A percentile compares a stretch with the other conserved stretches of the same genome.
These are phyloP conservation scores for Lepidurus couesii DNA, from an alignment of 1,140 invertebrate species.

Conservation along the genomic window DNA sequence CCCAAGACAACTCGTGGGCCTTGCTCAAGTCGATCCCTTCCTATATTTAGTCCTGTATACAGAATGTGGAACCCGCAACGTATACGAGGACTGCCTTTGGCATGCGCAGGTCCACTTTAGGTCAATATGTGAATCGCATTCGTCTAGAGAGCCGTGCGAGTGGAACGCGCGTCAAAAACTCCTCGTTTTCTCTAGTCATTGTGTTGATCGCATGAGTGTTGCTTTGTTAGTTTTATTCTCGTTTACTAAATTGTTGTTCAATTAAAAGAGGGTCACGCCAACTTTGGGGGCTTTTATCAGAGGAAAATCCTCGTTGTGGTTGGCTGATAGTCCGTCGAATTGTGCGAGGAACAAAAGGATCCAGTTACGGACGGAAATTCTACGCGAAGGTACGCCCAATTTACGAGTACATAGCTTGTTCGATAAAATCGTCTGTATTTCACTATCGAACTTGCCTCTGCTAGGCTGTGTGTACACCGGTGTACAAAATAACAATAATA, in stretches of 20 bases:
- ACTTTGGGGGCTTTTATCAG: background rate
- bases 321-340: background rate
- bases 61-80: background rate
- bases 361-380: slow-evolving; percentile 3
- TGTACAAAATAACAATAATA: background rate
- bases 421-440: background rate
- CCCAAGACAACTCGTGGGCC: background rate
- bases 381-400: background rate
- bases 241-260: background rate
- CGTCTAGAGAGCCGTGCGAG: background rate
- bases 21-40: background rate
- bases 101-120: background rate
- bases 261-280: background rate
- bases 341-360: slow-evolving; percentile 10
- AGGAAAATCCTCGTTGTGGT: background rate
- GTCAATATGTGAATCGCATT: background rate
- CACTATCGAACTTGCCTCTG: background rate
- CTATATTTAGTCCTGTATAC: background rate
- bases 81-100: background rate
- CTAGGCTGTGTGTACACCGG: background rate
- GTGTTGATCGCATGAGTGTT: background rate
- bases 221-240: background rate
- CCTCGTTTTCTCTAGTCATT: background rate
- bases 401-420: background rate
- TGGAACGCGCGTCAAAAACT: background rate